These are phyloP conservation scores for Halocaridina rubra DNA, from an alignment of 2,888 invertebrate genomes.

Conservation along the genomic window DNA sequence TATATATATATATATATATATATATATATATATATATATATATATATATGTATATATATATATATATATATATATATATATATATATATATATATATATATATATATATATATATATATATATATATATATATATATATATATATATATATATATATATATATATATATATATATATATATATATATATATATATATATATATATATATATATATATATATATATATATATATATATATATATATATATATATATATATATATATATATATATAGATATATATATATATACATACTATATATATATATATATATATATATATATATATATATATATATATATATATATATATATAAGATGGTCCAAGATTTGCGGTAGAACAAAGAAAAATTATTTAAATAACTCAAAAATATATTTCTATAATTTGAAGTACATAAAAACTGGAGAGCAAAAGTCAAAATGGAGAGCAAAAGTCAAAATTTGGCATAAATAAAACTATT, in stretches of 20 bases:
- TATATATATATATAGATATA: too few relatives aligned
- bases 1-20: neutral
- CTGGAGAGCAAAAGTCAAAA: too few relatives aligned
- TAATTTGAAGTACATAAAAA: too few relatives aligned
- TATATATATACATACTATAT: too few relatives aligned
- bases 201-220: neutral
- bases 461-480: too few relatives aligned
- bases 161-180: neutral
- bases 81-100: constrained; percentile 10
- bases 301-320: too few relatives aligned
- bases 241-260: neutral
- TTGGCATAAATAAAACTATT: too few relatives aligned
- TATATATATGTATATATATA: constrained; percentile 1
- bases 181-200: neutral
- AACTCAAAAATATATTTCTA: too few relatives aligned
- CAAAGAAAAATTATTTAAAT: too few relatives aligned
- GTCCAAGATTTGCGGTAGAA: too few relatives aligned
- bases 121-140: constrained; percentile 8
- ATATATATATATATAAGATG: too few relatives aligned
- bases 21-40: neutral
- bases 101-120: constrained; percentile 6
- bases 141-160: constrained; percentile 9
- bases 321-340: neutral
- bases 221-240: neutral
- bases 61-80: neutral